Conservation (phyloP, 2,888 invertebrate species). For the Clitarchus hookeri region DNA sequence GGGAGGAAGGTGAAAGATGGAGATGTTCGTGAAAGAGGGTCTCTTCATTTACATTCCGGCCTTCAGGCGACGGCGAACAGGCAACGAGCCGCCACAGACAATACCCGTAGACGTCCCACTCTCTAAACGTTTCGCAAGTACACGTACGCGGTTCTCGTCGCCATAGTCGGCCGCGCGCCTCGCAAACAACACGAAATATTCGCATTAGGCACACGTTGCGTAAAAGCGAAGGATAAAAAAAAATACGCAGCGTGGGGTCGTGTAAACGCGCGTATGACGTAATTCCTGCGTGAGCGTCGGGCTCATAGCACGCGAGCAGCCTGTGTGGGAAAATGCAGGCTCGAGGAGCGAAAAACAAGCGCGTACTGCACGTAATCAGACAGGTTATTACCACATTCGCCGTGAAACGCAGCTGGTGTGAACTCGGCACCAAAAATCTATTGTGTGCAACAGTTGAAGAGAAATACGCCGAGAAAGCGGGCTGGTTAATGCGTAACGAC, state of each 20-base stretch:
- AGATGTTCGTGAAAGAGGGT: too few species aligned
- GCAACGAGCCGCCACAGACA: not conserved
- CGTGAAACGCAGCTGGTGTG: not conserved
- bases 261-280: not conserved
- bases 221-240: not conserved
- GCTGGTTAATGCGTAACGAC: too few species aligned
- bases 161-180: not conserved
- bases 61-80: not conserved
- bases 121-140: not conserved
- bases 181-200: not conserved
- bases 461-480: not conserved
- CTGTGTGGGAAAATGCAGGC: not conserved
- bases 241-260: not conserved
- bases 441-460: not conserved
- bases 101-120: not conserved
- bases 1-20: too few species aligned
- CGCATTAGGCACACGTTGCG: slow-evolving; percentile 14
- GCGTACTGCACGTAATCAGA: not conserved
- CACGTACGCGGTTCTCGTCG: not conserved
- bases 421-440: not conserved
- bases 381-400: not conserved
- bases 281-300: not conserved
- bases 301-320: not conserved
- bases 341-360: too few species aligned
- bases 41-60: not conserved